Percentiles rank a stretch among this genome's conserved stretches.
phyloP scores from a whole-genome alignment of 2,113 vertebrate genomes.

The Microtus ochrogaster region DNA sequence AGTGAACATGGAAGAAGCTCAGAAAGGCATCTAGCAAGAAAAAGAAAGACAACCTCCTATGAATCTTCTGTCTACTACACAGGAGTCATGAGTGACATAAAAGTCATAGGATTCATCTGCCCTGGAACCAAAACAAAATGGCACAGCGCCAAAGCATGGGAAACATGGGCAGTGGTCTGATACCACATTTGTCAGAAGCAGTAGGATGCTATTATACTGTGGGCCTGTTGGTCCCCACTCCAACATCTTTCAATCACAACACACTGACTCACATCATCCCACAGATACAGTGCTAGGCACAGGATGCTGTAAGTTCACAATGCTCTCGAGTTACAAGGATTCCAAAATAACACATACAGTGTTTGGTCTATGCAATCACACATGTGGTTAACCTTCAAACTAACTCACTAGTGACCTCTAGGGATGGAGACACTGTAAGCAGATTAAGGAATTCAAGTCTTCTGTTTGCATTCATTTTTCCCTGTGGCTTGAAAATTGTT shows the following conservation, averaged over 20 bases:
- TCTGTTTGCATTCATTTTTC: slow-evolving; percentile 24
- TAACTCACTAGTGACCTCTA: slow-evolving; percentile 11
- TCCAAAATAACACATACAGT: neutral
- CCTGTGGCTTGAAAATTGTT: slow-evolving; percentile 46
- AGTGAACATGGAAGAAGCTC: neutral
- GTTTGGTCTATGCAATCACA: neutral
- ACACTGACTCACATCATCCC: neutral
- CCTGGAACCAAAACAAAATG: neutral
- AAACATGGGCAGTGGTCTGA: neutral
- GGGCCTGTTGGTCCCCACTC: neutral
- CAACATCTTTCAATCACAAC: neutral
- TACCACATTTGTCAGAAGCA: neutral
- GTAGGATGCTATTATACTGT: neutral
- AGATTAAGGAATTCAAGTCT: slow-evolving; percentile 16
- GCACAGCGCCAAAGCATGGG: neutral
- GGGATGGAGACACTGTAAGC: neutral
- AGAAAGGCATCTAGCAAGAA: neutral
- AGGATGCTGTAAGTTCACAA: neutral
- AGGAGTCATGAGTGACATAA: neutral
- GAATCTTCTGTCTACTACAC: neutral
- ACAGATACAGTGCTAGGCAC: neutral
- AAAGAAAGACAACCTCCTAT: neutral
- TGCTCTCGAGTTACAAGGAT: neutral
- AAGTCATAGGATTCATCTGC: neutral
- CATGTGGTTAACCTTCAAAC: neutral